Evolutionary conservation across 2,888 invertebrate genomes (phyloP).

Genomic region (Lutraria lutraria): DNA sequence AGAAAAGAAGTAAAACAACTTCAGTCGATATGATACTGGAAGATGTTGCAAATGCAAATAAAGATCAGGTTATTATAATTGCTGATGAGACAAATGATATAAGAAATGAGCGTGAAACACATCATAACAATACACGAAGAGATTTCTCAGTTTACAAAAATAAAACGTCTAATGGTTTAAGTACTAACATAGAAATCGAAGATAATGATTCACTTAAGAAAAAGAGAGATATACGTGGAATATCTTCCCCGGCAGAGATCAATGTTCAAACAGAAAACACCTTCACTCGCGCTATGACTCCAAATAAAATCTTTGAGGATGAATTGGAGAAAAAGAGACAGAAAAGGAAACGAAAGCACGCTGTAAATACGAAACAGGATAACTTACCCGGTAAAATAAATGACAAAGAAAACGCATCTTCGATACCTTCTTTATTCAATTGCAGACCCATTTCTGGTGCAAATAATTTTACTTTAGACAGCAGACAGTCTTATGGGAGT

Average conservation of each 20-base stretch:
- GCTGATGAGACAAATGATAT: neutral
- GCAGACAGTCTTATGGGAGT: constrained; percentile 44
- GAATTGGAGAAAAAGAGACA: constrained; percentile 38
- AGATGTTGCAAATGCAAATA: neutral
- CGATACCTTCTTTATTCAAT: neutral
- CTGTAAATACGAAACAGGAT: constrained; percentile 12
- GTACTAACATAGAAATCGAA: neutral
- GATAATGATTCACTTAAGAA: neutral
- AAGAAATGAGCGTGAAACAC: neutral
- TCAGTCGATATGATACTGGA: neutral
- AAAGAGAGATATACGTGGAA: no score
- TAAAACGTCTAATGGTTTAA: neutral
- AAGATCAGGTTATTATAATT: neutral
- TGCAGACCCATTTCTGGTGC: constrained; percentile 16
- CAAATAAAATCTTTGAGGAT: constrained; percentile 25
- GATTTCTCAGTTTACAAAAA: neutral
- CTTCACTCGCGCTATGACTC: neutral
- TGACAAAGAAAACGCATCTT: neutral
- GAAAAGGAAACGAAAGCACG: constrained; percentile 49
- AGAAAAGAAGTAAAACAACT: neutral
- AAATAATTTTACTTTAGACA: constrained; percentile 40
- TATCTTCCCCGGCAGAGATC: neutral
- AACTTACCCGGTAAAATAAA: neutral
- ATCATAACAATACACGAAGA: no score
- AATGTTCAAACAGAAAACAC: constrained; percentile 6